Evolutionary conservation across 2,113 vertebrate genomes (phyloP).

Genomic region (Perognathus longimembris): DNA sequence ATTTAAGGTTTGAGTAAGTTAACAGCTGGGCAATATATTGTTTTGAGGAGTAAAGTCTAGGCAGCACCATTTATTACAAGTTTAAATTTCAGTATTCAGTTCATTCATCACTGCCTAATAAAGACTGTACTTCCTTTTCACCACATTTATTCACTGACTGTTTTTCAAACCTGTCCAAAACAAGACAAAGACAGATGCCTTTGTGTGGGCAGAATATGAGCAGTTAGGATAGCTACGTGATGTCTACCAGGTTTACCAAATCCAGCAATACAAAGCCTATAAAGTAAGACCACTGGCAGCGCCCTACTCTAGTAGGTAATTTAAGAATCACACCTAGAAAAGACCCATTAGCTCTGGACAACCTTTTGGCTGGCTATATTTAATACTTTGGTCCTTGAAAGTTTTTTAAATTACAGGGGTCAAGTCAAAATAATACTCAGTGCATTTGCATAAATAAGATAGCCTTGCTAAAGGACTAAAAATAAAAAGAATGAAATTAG

Average conservation of each 20-base stretch:
- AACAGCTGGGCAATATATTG: constrained; percentile 61
- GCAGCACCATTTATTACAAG: constrained; percentile 59
- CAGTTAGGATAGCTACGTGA: constrained; percentile 22
- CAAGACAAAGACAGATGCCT: constrained; percentile 53
- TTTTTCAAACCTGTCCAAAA: neutral
- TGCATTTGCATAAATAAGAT: constrained; percentile 13
- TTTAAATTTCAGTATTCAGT: constrained; percentile 72
- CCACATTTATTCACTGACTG: constrained; percentile 20
- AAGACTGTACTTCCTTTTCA: constrained; percentile 59
- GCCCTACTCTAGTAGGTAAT: neutral
- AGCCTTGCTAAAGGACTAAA: constrained; percentile 7
- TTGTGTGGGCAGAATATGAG: constrained; percentile 25
- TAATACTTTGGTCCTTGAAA: neutral
- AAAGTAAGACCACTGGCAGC: neutral
- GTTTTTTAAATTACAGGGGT: constrained; percentile 20
- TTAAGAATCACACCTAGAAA: constrained; percentile 43
- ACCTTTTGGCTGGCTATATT: neutral
- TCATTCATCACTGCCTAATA: constrained; percentile 63
- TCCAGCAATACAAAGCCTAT: constrained; percentile 18
- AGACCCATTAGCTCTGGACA: neutral
- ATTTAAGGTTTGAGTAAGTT: constrained; percentile 75
- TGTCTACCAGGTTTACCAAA: constrained; percentile 55
- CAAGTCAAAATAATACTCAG: constrained; percentile 1
- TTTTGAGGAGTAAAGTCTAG: constrained; percentile 69
- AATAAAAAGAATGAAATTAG: neutral